phyloP scores from a whole-genome alignment of 2,888 invertebrate species.

The Platerodrilus igneus region DNA sequence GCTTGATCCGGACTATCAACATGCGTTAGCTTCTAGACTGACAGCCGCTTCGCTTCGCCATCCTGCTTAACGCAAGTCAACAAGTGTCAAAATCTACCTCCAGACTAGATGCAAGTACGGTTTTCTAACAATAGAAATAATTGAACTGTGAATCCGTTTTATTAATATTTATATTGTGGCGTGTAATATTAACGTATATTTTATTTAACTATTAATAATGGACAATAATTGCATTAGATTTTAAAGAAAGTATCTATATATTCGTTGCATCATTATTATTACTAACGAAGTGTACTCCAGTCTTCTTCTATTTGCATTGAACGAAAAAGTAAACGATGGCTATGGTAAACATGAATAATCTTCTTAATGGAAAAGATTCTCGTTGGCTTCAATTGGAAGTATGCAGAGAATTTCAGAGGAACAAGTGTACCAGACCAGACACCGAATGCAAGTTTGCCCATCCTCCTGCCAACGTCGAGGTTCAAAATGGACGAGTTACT shows the following conservation, averaged over 20 bases:
- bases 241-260: too few species aligned
- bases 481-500: slow-evolving; percentile 99
- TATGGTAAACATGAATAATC: slow-evolving; percentile 95
- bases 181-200: slow-evolving; percentile 20
- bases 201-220: slow-evolving; percentile 32
- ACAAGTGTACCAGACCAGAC: slow-evolving; percentile 98
- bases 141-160: slow-evolving; percentile 19
- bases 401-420: slow-evolving; percentile 98
- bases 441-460: slow-evolving; percentile 99
- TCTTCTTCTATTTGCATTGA: slow-evolving; percentile 37
- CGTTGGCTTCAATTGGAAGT: slow-evolving; percentile 99
- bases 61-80: slow-evolving; percentile 43
- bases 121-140: slow-evolving; percentile 15
- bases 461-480: slow-evolving; percentile 98
- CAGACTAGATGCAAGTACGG: slow-evolving; percentile 21
- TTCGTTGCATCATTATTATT: too few species aligned
- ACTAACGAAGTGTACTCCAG: slow-evolving; percentile 3
- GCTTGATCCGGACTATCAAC: slow-evolving; percentile 35
- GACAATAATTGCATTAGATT: slow-evolving; percentile 44
- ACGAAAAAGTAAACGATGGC: slow-evolving; percentile 54
- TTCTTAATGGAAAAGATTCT: slow-evolving; percentile 97
- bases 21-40: slow-evolving; percentile 45
- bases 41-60: slow-evolving; percentile 48
- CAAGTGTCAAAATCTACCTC: slow-evolving; percentile 23
- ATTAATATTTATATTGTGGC: slow-evolving; percentile 18